phyloP scores from a whole-genome alignment of 2,797 vertebrate species.

The Sebastes taczanowskii region DNA sequence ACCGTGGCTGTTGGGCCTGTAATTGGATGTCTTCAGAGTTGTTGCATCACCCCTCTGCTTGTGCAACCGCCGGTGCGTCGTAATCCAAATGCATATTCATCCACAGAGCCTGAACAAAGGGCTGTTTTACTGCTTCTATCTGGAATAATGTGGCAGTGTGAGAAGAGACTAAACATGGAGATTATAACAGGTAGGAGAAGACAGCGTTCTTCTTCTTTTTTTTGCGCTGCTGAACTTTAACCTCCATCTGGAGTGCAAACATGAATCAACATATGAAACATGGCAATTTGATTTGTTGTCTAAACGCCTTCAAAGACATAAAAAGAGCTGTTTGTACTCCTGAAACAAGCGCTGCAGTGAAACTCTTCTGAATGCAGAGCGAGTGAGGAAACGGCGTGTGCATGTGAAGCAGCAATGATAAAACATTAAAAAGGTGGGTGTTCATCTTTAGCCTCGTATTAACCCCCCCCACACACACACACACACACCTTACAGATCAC shows the following conservation, averaged over 20 bases:
- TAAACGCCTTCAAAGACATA: background rate
- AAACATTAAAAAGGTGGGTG: background rate
- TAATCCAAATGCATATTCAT: background rate
- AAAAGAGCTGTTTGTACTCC: background rate
- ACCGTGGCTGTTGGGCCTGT: background rate
- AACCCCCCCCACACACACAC: too few relatives aligned
- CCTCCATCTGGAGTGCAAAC: conserved; percentile 15
- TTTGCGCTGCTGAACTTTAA: background rate
- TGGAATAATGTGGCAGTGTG: background rate
- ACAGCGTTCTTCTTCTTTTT: background rate
- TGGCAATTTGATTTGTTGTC: conserved; percentile 15
- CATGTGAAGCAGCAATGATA: conserved; percentile 10
- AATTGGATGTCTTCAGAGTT: conserved; percentile 7
- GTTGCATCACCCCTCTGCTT: conserved; percentile 19
- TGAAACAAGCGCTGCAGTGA: background rate
- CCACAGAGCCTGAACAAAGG: background rate
- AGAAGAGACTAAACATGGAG: background rate
- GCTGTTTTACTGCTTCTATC: background rate
- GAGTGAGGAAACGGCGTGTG: background rate
- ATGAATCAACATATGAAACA: background rate
- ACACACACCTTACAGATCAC: background rate
- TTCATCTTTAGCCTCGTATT: background rate
- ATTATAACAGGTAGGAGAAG: background rate
- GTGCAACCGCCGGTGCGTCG: background rate
- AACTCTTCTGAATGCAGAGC: background rate